Conservation (phyloP, 2,888 invertebrate species). For the Drymonia ruficornis region DNA sequence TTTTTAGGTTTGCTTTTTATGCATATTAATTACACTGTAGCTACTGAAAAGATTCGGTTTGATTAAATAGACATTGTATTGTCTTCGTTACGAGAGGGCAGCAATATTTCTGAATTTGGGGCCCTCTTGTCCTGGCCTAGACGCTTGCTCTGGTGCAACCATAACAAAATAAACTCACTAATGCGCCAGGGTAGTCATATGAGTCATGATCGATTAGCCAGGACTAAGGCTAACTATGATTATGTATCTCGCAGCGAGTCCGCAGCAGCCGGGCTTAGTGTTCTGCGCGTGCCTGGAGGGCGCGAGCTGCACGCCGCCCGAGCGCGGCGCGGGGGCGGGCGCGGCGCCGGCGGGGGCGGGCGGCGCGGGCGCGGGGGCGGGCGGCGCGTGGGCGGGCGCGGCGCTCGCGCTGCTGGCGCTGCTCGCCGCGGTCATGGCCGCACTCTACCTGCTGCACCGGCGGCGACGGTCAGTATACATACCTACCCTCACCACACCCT, state of each 20-base stretch:
- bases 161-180: no score
- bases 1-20: no score
- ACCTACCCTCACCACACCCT: background rate
- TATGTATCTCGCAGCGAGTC: slow-evolving; percentile 31
- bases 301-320: slow-evolving; percentile 52
- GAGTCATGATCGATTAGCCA: no score
- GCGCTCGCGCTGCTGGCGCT: slow-evolving; percentile 54
- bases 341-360: slow-evolving; percentile 53
- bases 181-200: no score
- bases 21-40: no score
- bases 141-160: no score
- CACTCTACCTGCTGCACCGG: slow-evolving; percentile 56
- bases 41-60: no score
- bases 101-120: no score
- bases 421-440: slow-evolving; percentile 52
- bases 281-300: slow-evolving; percentile 69
- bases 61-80: no score
- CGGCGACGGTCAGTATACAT: slow-evolving; percentile 68
- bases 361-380: slow-evolving; percentile 44
- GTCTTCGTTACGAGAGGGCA: no score
- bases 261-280: slow-evolving; percentile 56
- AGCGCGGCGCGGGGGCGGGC: slow-evolving; percentile 22
- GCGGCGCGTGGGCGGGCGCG: slow-evolving; percentile 56
- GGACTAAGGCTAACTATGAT: no score
- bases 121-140: no score